Percentiles rank a stretch among this genome's conserved stretches.
phyloP scores from a whole-genome alignment of 2,888 invertebrate species.

The Venusia cambrica region DNA sequence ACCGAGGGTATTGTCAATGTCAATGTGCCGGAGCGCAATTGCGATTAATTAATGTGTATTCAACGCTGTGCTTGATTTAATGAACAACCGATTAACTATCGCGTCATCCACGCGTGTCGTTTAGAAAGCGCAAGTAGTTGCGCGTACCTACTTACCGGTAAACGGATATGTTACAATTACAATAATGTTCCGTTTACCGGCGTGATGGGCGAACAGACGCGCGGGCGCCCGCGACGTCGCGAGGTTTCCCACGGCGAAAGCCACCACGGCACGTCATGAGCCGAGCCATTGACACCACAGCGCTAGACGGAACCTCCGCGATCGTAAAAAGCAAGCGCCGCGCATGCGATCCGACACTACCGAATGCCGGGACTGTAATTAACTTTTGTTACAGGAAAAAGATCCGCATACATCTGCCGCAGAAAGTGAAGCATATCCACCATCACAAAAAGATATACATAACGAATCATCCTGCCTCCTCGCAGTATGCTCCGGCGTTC shows the following conservation, averaged over 20 bases:
- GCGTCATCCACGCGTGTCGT: slow-evolving; percentile 42
- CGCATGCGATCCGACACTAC: slow-evolving; percentile 49
- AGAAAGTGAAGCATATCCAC: slow-evolving; percentile 79
- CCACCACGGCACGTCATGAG: slow-evolving; percentile 60
- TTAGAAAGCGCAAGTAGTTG: slow-evolving; percentile 57
- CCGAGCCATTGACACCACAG: slow-evolving; percentile 63
- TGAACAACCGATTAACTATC: slow-evolving; percentile 43
- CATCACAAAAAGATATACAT: slow-evolving; percentile 79
- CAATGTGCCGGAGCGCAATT: slow-evolving; percentile 49
- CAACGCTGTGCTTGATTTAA: slow-evolving; percentile 52
- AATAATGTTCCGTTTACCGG: slow-evolving; percentile 44
- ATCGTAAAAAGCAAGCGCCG: slow-evolving; percentile 40
- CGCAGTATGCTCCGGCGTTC: slow-evolving; percentile 72
- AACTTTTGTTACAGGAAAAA: slow-evolving; percentile 76
- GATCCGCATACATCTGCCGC: slow-evolving; percentile 79
- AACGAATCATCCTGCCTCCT: slow-evolving; percentile 70
- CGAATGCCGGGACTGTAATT: slow-evolving; percentile 48
- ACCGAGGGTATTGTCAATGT: slow-evolving; percentile 50
- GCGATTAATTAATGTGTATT: slow-evolving; percentile 56
- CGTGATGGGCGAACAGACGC: slow-evolving; percentile 42
- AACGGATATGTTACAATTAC: slow-evolving; percentile 40
- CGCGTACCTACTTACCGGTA: slow-evolving; percentile 30
- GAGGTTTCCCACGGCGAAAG: slow-evolving; percentile 60
- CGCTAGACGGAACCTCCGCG: slow-evolving; percentile 55
- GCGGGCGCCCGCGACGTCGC: slow-evolving; percentile 40